Percentiles rank a stretch among this genome's conserved stretches.
These are phyloP conservation scores for Globia sparganii DNA, from an alignment of 2,888 invertebrate species.

Conservation along the genomic window DNA sequence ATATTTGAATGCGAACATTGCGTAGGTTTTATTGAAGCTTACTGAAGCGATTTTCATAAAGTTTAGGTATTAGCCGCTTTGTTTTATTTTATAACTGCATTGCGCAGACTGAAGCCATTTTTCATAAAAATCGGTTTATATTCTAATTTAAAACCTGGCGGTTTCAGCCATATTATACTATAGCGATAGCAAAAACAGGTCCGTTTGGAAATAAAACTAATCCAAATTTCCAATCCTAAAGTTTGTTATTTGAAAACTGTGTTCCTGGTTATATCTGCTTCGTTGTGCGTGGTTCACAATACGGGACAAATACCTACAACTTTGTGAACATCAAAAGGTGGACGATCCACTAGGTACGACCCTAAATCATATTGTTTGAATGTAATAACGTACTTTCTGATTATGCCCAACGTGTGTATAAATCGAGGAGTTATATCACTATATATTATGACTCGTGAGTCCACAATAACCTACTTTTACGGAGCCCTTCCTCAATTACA, in stretches of 20 bases:
- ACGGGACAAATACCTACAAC: no score
- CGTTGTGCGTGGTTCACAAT: not conserved
- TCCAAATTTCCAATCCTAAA: not conserved
- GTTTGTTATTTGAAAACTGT: not conserved
- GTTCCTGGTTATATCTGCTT: not conserved
- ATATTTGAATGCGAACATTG: slow-evolving; percentile 20
- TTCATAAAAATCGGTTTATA: slow-evolving; percentile 26
- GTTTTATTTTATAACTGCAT: slow-evolving; percentile 36
- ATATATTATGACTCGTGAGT: not conserved
- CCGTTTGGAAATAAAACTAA: not conserved
- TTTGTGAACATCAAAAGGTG: not conserved
- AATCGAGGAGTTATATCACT: slow-evolving; percentile 14
- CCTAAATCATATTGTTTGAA: not conserved
- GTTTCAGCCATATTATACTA: not conserved
- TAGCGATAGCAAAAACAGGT: not conserved
- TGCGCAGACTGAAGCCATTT: slow-evolving; percentile 18
- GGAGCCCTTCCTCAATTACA: slow-evolving; percentile 28
- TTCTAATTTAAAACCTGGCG: slow-evolving; percentile 7
- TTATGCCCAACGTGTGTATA: not conserved
- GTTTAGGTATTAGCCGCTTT: slow-evolving; percentile 36
- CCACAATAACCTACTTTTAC: slow-evolving; percentile 18
- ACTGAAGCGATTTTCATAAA: slow-evolving; percentile 43
- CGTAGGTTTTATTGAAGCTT: slow-evolving; percentile 15
- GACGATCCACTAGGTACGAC: not conserved
- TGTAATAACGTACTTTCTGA: not conserved